Base-by-base conservation (phyloP, 2,113 vertebrate genomes). In the Octodon degus region DNA sequence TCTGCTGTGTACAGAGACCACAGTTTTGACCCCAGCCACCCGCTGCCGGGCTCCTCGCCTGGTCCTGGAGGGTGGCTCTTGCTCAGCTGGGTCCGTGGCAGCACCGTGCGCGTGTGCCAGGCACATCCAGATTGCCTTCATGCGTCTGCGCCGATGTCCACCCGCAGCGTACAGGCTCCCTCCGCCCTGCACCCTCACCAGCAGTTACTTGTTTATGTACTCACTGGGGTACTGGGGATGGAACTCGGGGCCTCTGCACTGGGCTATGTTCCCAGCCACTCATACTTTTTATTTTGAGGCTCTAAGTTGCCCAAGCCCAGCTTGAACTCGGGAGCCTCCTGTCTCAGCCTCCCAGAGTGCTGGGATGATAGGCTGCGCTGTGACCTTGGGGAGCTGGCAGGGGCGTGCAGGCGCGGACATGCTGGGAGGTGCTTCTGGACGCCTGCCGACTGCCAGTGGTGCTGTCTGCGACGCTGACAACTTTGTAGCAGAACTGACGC, bases 401-500 rank as follows among this genome's bases (percentile, higher is more conserved):
- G 89, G 80, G 13, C 0, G 0, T 62, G 32, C 16, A 2, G n/a
- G 1, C 63, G 72, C 0, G 1, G 4, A 32, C 11, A 1, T 0
- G 0, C 7, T 2, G 25, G 4, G 0, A 20, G 1, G 17, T 0
- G 47, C 62, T 47, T 62, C 8, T 79, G 90, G 77, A 22, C 6
- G 37, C 0, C 5, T 5, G 37, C 0, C 5, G 77, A 27, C 22
- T 34, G 0, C 27, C 1, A 9, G 83, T 10, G 67, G 40, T 37
- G 1, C 53, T 27, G 9, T 43, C 90, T 40, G 85, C 0, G 50
- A 34, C 0, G 60, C 68, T 53, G 65, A 74, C 40, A 2, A 30
- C 34, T n/a, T 14, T 37, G 8, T 1, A 0, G 67, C n/a, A 7
- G 40, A 20, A 40, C 62, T 32, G 65, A 88, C 3, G 43, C n/a